These are phyloP conservation scores for Manduca sexta DNA, from an alignment of 1,140 invertebrate species.

Conservation along the genomic window DNA sequence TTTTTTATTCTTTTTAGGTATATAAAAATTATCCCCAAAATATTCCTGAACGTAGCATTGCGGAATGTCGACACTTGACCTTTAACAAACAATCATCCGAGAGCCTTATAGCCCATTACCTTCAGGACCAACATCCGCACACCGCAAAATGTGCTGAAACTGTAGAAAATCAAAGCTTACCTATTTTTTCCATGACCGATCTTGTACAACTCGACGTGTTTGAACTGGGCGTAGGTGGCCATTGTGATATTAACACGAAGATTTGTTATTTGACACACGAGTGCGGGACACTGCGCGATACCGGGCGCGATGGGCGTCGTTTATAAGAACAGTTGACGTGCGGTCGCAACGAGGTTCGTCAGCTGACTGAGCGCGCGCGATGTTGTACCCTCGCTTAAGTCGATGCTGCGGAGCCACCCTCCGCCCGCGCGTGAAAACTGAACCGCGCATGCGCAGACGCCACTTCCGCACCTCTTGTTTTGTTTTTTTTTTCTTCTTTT, in stretches of 20 bases:
- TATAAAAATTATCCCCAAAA: too few species aligned
- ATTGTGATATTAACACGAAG: slow-evolving; percentile 56
- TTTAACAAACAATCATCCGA: slow-evolving; percentile 20
- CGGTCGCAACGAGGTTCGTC: slow-evolving; percentile 36
- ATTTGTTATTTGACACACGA: slow-evolving; percentile 28
- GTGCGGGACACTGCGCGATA: slow-evolving; percentile 48
- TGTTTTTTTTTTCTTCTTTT: slow-evolving; percentile 25
- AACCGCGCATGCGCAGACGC: slow-evolving; percentile 48
- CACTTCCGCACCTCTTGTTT: slow-evolving; percentile 48
- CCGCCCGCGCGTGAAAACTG: slow-evolving; percentile 57
- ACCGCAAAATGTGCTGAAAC: neutral
- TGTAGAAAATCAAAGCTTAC: slow-evolving; percentile 42
- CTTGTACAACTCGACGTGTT: slow-evolving; percentile 82
- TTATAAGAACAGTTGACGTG: slow-evolving; percentile 22
- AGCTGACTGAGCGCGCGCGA: slow-evolving; percentile 68
- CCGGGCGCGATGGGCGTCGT: slow-evolving; percentile 19
- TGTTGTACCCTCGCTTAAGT: slow-evolving; percentile 60
- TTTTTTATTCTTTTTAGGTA: too few species aligned
- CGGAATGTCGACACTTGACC: slow-evolving; percentile 23
- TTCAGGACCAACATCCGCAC: slow-evolving; percentile 28
- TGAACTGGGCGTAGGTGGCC: slow-evolving; percentile 81
- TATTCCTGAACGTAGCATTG: too few species aligned
- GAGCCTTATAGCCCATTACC: slow-evolving; percentile 5
- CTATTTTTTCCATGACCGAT: slow-evolving; percentile 81
- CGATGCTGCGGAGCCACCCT: slow-evolving; percentile 53